phyloP scores from a whole-genome alignment of 2,797 vertebrate species.

The Natrix natrix region DNA sequence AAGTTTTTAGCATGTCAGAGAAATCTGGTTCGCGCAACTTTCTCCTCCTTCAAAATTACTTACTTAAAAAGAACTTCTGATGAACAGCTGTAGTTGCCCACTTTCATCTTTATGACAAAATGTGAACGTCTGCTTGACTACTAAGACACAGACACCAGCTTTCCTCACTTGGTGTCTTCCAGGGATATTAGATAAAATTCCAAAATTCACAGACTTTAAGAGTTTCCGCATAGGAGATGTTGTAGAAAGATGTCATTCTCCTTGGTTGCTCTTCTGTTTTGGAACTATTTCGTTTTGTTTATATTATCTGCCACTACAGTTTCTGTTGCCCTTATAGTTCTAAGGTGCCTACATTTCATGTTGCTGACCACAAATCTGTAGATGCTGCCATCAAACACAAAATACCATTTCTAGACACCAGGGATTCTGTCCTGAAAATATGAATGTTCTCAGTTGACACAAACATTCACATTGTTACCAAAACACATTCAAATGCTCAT shows the following conservation, averaged over 20 bases:
- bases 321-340: neutral
- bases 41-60: neutral
- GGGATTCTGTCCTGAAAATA: neutral
- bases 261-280: neutral
- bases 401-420: slow-evolving; percentile 28
- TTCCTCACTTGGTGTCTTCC: neutral
- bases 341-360: neutral
- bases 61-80: neutral
- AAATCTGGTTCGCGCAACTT: neutral
- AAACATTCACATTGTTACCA: slow-evolving; percentile 56
- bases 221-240: neutral
- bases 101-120: neutral
- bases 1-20: neutral
- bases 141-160: neutral
- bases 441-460: slow-evolving; percentile 46
- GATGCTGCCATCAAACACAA: neutral
- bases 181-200: neutral
- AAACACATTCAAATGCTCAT: slow-evolving; percentile 51
- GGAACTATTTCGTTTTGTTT: neutral
- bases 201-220: neutral
- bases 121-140: neutral
- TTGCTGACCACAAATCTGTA: slow-evolving; percentile 9
- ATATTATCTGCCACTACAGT: neutral
- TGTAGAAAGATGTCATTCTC: neutral
- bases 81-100: neutral